These are phyloP conservation scores for Gonioctena quinquepunctata DNA, from an alignment of 1,140 invertebrate species.

Conservation along the genomic window DNA sequence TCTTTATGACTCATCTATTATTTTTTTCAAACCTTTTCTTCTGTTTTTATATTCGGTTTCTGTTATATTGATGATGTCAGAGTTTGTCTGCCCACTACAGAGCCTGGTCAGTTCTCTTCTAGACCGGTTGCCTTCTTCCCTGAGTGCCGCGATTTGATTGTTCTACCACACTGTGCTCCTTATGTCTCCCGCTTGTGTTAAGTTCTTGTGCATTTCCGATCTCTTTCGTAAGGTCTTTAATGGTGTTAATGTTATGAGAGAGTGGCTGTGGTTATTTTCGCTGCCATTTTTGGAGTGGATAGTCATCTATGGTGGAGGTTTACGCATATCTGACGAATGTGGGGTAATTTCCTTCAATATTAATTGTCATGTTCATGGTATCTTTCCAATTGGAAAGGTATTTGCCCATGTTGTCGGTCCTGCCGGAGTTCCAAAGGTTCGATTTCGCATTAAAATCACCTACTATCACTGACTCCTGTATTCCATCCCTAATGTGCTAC, in stretches of 20 bases:
- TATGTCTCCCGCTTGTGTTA: not conserved
- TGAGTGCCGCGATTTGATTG: not conserved
- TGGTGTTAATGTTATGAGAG: not conserved
- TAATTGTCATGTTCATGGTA: not conserved
- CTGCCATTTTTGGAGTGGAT: not conserved
- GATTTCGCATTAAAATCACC: too few relatives aligned
- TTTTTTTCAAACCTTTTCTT: too few relatives aligned
- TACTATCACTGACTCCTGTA: too few relatives aligned
- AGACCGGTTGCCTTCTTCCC: not conserved
- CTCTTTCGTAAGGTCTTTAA: not conserved
- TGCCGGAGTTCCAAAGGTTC: too few relatives aligned
- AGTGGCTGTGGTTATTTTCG: not conserved
- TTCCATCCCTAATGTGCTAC: too few relatives aligned
- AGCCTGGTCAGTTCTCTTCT: not conserved
- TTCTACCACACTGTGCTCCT: not conserved
- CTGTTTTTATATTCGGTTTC: too few relatives aligned
- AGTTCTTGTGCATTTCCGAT: not conserved
- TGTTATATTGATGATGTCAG: too few relatives aligned
- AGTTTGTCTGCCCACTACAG: too few relatives aligned
- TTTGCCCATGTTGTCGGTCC: constrained; percentile 2
- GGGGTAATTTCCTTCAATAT: not conserved
- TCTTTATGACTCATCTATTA: too few relatives aligned
- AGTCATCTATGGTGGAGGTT: constrained; percentile 4
- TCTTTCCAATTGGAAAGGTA: not conserved
- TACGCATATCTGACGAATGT: not conserved